Evolutionary conservation across 2,888 invertebrate genomes (phyloP).

Genomic region (Ichneumon xanthorius): DNA sequence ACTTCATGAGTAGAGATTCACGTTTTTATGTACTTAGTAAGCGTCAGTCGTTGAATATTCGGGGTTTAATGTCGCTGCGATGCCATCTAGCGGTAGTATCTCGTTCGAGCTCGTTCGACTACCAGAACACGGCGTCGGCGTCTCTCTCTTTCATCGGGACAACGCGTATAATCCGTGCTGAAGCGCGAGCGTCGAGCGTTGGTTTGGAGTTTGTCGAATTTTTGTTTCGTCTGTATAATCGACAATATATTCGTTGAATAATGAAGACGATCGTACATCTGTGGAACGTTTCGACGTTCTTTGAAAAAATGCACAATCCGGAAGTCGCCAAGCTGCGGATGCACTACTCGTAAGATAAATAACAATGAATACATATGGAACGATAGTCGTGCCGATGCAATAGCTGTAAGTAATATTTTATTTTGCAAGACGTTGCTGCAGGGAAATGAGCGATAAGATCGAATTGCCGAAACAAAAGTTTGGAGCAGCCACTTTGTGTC

Average conservation of each 20-base stretch:
- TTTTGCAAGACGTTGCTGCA: conserved; percentile 74
- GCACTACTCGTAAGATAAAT: conserved; percentile 74
- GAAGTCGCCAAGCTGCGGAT: conserved; percentile 70
- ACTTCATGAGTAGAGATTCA: no score
- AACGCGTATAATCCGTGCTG: conserved; percentile 9
- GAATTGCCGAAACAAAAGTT: conserved; percentile 76
- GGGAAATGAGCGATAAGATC: conserved; percentile 58
- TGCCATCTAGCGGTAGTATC: background rate
- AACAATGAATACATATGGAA: conserved; percentile 14
- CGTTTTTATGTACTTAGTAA: no score
- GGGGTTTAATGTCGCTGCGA: background rate
- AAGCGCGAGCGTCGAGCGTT: background rate
- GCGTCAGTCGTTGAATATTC: background rate
- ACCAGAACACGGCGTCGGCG: background rate
- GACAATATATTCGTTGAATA: background rate
- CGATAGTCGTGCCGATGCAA: background rate
- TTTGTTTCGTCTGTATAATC: background rate
- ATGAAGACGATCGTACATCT: conserved; percentile 76
- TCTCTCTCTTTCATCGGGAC: no score
- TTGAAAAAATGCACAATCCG: conserved; percentile 69
- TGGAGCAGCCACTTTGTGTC: conserved; percentile 76
- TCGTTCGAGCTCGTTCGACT: background rate
- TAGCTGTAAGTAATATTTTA: conserved; percentile 8
- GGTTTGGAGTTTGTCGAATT: conserved; percentile 37
- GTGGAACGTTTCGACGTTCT: conserved; percentile 75